A percentile compares a stretch with the other conserved stretches of the same genome.
These are phyloP conservation scores for Bolinopsis microptera DNA, from an alignment of 37 sponge, comb jelly and placozoan genomes.

Conservation along the genomic window DNA sequence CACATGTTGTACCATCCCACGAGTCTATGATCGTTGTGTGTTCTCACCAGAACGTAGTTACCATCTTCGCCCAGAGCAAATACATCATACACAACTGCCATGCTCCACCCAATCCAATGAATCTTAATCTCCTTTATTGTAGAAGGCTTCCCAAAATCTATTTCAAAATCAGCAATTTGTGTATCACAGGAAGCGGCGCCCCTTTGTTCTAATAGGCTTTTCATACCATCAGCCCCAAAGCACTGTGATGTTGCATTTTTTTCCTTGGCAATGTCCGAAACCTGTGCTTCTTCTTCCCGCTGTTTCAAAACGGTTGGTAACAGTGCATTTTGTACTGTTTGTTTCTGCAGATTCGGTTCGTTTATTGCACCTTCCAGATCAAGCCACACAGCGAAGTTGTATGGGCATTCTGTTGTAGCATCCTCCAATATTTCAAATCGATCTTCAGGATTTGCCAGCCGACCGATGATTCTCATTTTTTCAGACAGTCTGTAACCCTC, in stretches of 20 bases:
- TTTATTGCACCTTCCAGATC: neutral
- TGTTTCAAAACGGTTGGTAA: neutral
- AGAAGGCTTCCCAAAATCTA: neutral
- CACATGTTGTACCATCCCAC: neutral
- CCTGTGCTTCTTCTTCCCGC: neutral
- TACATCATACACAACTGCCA: neutral
- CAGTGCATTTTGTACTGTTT: neutral
- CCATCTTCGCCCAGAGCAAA: neutral
- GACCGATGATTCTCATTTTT: neutral
- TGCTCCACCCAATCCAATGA: neutral
- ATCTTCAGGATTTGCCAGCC: neutral
- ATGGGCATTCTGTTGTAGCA: neutral
- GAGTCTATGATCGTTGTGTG: neutral
- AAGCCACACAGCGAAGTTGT: neutral
- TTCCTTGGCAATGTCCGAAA: neutral
- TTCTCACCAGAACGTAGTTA: neutral
- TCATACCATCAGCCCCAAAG: neutral
- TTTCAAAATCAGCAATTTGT: neutral
- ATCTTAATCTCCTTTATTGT: neutral
- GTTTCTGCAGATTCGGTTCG: neutral
- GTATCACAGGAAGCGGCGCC: neutral
- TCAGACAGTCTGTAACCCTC: neutral
- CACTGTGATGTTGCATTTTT: neutral
- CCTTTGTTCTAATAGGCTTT: neutral
- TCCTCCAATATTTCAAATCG: neutral